phyloP scores from a whole-genome alignment of 2,113 vertebrate species.

The Trematomus loennbergii region DNA sequence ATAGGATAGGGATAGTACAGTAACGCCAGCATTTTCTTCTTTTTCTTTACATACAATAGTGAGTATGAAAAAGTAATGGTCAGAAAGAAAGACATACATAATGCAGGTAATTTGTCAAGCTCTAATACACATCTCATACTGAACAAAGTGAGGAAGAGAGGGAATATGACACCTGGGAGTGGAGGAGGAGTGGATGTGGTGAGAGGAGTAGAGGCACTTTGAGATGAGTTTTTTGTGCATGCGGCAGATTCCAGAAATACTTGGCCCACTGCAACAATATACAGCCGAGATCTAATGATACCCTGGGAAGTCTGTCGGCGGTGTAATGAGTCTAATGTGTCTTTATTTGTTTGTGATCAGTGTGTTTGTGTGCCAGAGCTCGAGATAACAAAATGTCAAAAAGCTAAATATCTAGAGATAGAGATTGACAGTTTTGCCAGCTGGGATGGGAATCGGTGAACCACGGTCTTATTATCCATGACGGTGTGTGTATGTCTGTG shows the following conservation, averaged over 20 bases:
- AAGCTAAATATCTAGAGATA: slow-evolving; percentile 45
- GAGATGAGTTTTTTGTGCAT: slow-evolving; percentile 56
- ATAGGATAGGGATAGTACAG: too few species aligned
- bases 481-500: slow-evolving; percentile 19
- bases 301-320: slow-evolving; percentile 48
- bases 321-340: slow-evolving; percentile 58
- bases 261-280: slow-evolving; percentile 73
- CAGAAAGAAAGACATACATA: neutral
- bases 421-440: slow-evolving; percentile 19
- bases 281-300: slow-evolving; percentile 73
- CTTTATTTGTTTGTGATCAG: slow-evolving; percentile 35
- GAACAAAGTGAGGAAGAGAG: neutral
- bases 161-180: slow-evolving; percentile 45
- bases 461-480: slow-evolving; percentile 15
- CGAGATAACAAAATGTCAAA: slow-evolving; percentile 50
- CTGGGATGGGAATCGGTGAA: slow-evolving; percentile 29
- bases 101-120: neutral
- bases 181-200: slow-evolving; percentile 4
- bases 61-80: neutral
- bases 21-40: neutral
- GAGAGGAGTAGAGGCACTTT: slow-evolving; percentile 28
- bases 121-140: neutral
- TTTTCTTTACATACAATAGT: neutral
- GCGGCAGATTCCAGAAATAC: slow-evolving; percentile 77
- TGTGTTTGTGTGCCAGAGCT: slow-evolving; percentile 56